Conservation (phyloP, 2,888 invertebrate genomes). For the Labia minor region DNA sequence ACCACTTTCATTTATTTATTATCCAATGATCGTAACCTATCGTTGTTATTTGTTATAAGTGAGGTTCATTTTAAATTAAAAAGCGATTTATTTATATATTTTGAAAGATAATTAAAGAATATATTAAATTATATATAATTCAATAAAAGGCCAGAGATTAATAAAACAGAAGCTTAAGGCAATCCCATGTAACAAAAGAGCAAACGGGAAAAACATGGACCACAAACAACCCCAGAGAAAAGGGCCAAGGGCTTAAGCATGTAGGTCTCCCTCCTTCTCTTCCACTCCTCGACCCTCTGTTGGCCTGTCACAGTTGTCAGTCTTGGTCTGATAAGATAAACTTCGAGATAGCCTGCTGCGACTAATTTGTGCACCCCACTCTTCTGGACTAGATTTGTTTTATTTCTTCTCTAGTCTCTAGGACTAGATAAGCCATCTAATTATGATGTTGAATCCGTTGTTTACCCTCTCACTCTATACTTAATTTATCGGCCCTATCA, state of each 20-base stretch:
- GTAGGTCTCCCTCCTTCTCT: not conserved
- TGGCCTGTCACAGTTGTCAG: not conserved
- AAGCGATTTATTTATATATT: no score
- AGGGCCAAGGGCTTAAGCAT: not conserved
- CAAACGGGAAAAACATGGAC: not conserved
- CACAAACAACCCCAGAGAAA: not conserved
- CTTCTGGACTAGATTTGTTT: not conserved
- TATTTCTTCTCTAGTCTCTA: not conserved
- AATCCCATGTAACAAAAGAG: not conserved
- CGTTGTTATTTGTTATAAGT: no score
- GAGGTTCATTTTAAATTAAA: no score
- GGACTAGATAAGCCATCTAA: constrained; percentile 7
- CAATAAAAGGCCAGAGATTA: not conserved
- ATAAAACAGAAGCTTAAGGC: not conserved
- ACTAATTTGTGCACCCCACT: not conserved
- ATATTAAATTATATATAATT: no score
- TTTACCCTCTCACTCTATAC: not conserved
- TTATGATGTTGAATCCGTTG: constrained; percentile 5
- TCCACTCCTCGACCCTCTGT: not conserved
- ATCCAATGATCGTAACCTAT: no score
- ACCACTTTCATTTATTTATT: no score
- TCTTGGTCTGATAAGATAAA: not conserved
- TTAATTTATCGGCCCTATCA: not conserved
- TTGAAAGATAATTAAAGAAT: no score
- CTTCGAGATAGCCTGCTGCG: not conserved